Base-by-base conservation (phyloP, 2,888 invertebrate species). In the Bugulina stolonifera region DNA sequence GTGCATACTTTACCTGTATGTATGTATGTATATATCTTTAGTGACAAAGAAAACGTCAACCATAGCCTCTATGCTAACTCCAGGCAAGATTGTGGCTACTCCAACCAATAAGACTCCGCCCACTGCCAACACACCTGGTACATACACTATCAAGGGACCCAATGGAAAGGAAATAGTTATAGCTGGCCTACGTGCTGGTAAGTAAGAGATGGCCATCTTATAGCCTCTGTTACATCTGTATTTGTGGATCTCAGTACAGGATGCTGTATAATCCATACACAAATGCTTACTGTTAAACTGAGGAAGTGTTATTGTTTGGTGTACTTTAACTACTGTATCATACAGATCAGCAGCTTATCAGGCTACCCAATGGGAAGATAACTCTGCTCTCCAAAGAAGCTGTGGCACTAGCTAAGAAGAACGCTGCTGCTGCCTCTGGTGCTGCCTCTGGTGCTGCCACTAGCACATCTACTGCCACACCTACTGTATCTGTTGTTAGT, bases 341-440 rank as follows among this genome's bases (percentile, higher is more conserved):
- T 32, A n/a, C 76, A 85, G 85, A 84, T 73, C 96, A 96, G 81
- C 94, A 95, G 81, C 86, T 96, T 73, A 90, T 95, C 58, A 93
- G 94, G 82, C 91, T 94, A 89, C 91, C 94, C 0, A 95, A 96
- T 83, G 96, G 96, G 0, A 93, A 93, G 82, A 86, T 95, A 32
- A 94, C 95, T 81, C 22, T 70, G 1, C 5, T 70, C 5, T 10
- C 43, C 18, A 43, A 54, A 25, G 25, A 35, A 10, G 23, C 70
- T 34, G 25, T 29, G 5, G 25, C n/a, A 2, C 10, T 5, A 14
- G 10, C 27, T 14, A 32, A 27, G 25, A 57, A 57, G 57, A n/a
- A 22, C 14, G 64, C 25, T 25, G 10, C 64, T n/a, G n/a, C 27
- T 25, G 32, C 64, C 32, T 43, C 43, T 43, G 18, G 5, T 43